Evolutionary conservation across 1,140 invertebrate genomes (phyloP).

Genomic region (Zophobas atratus): DNA sequence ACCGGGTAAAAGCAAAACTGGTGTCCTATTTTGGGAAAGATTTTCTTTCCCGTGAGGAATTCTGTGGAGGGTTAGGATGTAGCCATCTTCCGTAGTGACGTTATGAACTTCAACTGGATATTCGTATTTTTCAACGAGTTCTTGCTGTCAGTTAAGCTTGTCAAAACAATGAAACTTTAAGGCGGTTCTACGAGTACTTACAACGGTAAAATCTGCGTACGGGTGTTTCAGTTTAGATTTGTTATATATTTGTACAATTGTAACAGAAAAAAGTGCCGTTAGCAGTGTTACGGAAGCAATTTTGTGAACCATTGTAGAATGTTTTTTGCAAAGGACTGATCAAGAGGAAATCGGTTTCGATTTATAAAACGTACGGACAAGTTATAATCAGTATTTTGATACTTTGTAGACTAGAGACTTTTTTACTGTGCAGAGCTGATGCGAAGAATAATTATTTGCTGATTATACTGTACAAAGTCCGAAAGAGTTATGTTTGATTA

Average conservation of each 20-base stretch:
- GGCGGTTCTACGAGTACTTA: slow-evolving; percentile 11
- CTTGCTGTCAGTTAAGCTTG: not conserved
- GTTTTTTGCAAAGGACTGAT: too few relatives aligned
- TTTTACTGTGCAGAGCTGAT: too few relatives aligned
- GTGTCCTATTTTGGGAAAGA: not conserved
- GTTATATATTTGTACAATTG: not conserved
- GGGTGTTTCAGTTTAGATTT: slow-evolving; percentile 15
- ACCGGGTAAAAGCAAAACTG: slow-evolving; percentile 78
- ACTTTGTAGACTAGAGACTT: too few relatives aligned
- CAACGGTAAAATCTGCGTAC: slow-evolving; percentile 18
- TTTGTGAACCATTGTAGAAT: not conserved
- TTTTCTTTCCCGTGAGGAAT: slow-evolving; percentile 13
- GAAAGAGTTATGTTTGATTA: too few relatives aligned
- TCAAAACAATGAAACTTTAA: not conserved
- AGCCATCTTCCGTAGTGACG: slow-evolving; percentile 29
- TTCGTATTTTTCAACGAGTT: slow-evolving; percentile 17
- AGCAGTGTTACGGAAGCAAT: not conserved
- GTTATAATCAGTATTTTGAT: too few relatives aligned
- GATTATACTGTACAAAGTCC: too few relatives aligned
- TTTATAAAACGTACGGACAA: too few relatives aligned
- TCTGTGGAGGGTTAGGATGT: slow-evolving; percentile 39
- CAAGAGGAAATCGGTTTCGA: too few relatives aligned
- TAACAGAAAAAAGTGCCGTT: too few relatives aligned
- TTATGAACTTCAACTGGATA: slow-evolving; percentile 27
- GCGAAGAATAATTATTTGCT: too few relatives aligned